Evolutionary conservation across 1,140 invertebrate genomes (phyloP).

Genomic region (Cydia fagiglandana): DNA sequence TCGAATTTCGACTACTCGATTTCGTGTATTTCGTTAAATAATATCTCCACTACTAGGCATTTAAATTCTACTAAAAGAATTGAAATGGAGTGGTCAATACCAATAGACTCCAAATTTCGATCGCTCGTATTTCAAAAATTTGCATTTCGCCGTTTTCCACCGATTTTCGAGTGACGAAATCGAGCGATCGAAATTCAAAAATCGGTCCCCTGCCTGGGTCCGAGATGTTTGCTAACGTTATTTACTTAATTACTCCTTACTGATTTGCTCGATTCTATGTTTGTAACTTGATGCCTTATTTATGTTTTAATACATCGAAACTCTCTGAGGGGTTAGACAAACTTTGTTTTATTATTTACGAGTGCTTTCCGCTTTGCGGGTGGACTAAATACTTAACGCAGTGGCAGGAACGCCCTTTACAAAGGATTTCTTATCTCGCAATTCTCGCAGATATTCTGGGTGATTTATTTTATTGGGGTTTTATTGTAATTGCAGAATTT

Average conservation of each 20-base stretch:
- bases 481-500: slow-evolving; percentile 4
- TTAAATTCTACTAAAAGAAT: no score
- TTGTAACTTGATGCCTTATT: slow-evolving; percentile 14
- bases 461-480: slow-evolving; percentile 14
- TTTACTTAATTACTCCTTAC: slow-evolving; percentile 30
- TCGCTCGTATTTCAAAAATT: no score
- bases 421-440: neutral
- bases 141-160: no score
- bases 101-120: no score
- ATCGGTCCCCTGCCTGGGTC: slow-evolving; percentile 23
- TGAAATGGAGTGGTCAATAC: no score
- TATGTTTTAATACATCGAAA: slow-evolving; percentile 23
- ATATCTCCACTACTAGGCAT: no score
- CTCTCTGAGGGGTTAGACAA: neutral
- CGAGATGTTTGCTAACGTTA: slow-evolving; percentile 31
- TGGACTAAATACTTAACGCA: slow-evolving; percentile 6
- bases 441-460: neutral
- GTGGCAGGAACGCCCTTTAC: slow-evolving; percentile 14
- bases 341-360: slow-evolving; percentile 28
- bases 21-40: no score
- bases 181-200: no score
- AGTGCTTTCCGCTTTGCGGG: slow-evolving; percentile 12
- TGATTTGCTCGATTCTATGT: slow-evolving; percentile 1
- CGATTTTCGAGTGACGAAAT: no score
- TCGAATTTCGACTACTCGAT: no score